These are phyloP conservation scores for Dendrolimus pini DNA, from an alignment of 2,888 invertebrate species.

Conservation along the genomic window DNA sequence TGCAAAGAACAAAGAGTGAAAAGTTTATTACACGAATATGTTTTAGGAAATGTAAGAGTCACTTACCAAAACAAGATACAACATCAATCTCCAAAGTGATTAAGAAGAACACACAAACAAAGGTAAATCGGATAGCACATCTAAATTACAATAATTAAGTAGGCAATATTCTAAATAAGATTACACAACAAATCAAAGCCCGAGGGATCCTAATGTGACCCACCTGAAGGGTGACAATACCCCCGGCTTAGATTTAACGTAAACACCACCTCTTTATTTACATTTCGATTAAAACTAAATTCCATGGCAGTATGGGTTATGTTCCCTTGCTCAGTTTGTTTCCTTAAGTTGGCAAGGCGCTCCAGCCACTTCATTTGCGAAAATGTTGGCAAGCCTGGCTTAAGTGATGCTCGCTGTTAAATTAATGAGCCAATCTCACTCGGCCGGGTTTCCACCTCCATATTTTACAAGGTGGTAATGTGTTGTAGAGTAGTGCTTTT, in stretches of 20 bases:
- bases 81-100: neutral
- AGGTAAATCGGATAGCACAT: constrained; percentile 2
- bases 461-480: constrained; percentile 74
- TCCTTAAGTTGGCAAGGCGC: constrained; percentile 32
- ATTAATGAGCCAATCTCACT: constrained; percentile 74
- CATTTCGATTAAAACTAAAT: constrained; percentile 15
- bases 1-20: too few relatives aligned
- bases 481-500: constrained; percentile 36
- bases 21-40: too few relatives aligned
- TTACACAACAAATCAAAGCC: constrained; percentile 59
- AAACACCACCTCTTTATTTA: constrained; percentile 14
- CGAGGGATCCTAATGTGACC: constrained; percentile 20
- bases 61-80: too few relatives aligned
- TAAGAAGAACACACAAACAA: neutral
- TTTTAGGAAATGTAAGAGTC: too few relatives aligned
- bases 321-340: constrained; percentile 10
- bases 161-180: constrained; percentile 40
- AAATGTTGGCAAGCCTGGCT: constrained; percentile 68
- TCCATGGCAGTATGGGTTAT: constrained; percentile 7
- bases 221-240: constrained; percentile 54
- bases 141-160: constrained; percentile 36
- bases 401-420: constrained; percentile 75
- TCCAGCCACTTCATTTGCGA: constrained; percentile 70
- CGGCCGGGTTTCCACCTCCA: constrained; percentile 58
- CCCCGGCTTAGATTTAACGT: constrained; percentile 32